Base-by-base conservation (phyloP, 1,140 invertebrate genomes). In the Ctenoplectra terminalis region DNA sequence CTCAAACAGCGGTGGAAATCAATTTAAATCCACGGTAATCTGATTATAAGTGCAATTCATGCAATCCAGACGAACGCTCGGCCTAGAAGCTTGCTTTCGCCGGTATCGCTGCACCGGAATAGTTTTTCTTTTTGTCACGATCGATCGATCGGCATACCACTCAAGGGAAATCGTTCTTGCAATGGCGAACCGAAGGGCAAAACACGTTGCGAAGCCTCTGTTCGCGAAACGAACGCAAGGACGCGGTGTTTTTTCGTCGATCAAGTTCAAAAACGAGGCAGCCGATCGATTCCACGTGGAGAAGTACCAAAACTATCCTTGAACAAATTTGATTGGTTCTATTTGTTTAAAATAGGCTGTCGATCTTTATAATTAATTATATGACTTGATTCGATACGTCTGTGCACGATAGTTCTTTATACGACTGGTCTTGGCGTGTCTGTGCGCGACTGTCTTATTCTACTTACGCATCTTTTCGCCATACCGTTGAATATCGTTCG, bases 131-230 rank as follows among this genome's bases (percentile, higher is more conserved):
- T 79, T 79, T 50, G 43, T 48, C 54, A 23, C 17, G 9, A 37
- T 29, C 43, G 37, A 34, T 13, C 43, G 72, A 52, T 64, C 71
- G 26, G 26, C 61, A 17, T 40, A 29, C 29, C 31, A 37, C n/a
- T 78, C 56, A 40, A 61, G 43, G 56, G 52, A 40, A 72, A 72
- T 60, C 46, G 67, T 61, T 72, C 67, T 71, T 71, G 17, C 15
- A 29, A 13, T 20, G n/a, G 17, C 15, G 75, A 40, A 40, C 20
- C 17, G 0, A 8, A 29, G n/a, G 9, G 15, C 58, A 48, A 37
- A 40, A 34, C 29, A 43, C 26, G n/a, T 61, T 13, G 40, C 46
- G 34, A 43, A 48, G 23, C 31, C 61, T 40, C 26, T 40, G 23
- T 40, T 26, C 13, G 56, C 58, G 29, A 34, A 66, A 70, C 48